phyloP scores from a whole-genome alignment of 2,797 vertebrate species.

The Melopsittacus undulatus region DNA sequence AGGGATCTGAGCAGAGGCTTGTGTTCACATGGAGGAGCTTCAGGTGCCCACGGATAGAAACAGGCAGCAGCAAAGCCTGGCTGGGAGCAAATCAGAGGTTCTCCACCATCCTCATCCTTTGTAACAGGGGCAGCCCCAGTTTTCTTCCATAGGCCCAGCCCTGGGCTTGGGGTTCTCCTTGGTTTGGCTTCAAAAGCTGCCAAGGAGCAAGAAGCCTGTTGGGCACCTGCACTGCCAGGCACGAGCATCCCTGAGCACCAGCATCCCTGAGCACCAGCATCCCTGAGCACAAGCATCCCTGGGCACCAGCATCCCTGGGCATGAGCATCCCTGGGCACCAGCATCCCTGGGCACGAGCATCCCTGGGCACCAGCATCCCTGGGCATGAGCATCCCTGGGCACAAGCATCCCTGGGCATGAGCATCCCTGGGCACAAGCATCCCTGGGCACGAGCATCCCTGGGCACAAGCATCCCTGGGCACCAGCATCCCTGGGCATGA shows the following conservation, averaged over 20 bases:
- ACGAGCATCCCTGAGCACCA: fast-evolving
- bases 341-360: no score
- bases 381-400: neutral
- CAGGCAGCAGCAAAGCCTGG: neutral
- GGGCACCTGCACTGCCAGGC: fast-evolving
- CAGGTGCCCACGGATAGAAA: neutral
- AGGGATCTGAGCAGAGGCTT: neutral
- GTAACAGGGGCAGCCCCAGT: neutral
- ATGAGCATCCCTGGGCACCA: neutral
- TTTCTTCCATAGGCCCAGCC: neutral
- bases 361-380: no score
- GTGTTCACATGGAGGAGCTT: neutral
- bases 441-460: fast-evolving
- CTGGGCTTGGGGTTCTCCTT: neutral
- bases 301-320: no score
- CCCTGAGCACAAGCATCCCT: neutral
- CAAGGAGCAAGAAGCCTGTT: neutral
- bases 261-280: neutral
- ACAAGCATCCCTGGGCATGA: no score
- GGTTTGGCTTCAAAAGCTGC: neutral
- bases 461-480: neutral
- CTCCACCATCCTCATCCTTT: neutral
- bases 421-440: neutral
- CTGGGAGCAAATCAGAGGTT: neutral
- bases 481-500: neutral